Evolutionary conservation across 2,113 vertebrate species (phyloP).

Genomic region (Crocuta crocuta): DNA sequence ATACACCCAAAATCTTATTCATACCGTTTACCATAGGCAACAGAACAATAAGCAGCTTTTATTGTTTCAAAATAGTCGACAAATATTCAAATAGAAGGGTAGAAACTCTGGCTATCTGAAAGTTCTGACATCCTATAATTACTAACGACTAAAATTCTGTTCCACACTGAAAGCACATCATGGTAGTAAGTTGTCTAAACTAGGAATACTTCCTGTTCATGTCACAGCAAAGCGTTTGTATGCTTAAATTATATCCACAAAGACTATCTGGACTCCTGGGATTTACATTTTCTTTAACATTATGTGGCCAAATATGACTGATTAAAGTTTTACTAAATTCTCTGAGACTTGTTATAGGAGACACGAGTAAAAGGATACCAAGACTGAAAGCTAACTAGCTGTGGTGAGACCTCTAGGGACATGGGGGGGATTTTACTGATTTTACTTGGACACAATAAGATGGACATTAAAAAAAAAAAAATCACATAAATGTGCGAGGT

Average conservation of each 20-base stretch:
- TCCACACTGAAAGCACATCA: not conserved
- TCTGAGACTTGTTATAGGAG: conserved; percentile 34
- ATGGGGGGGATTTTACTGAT: not conserved
- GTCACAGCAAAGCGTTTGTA: not conserved
- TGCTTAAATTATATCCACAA: conserved; percentile 32
- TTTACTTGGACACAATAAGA: conserved; percentile 44
- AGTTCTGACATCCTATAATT: not conserved
- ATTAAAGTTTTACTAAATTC: conserved; percentile 27
- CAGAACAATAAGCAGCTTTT: conserved; percentile 24
- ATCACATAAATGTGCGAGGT: not conserved
- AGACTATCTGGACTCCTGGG: not conserved
- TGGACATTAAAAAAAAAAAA: conserved; percentile 18
- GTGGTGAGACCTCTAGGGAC: not conserved
- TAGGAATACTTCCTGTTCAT: not conserved
- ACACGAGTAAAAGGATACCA: conserved; percentile 14
- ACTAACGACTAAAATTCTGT: not conserved
- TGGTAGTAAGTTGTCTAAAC: not conserved
- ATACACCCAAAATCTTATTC: not conserved
- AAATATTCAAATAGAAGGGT: conserved; percentile 16
- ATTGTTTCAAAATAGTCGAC: conserved; percentile 24
- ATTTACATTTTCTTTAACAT: conserved; percentile 53
- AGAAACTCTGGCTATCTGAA: not conserved
- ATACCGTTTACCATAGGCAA: conserved; percentile 33
- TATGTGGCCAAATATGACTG: not conserved
- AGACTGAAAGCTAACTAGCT: conserved; percentile 11